Evolutionary conservation across 2,113 vertebrate species (phyloP).

Genomic region (Todiramphus chloris): DNA sequence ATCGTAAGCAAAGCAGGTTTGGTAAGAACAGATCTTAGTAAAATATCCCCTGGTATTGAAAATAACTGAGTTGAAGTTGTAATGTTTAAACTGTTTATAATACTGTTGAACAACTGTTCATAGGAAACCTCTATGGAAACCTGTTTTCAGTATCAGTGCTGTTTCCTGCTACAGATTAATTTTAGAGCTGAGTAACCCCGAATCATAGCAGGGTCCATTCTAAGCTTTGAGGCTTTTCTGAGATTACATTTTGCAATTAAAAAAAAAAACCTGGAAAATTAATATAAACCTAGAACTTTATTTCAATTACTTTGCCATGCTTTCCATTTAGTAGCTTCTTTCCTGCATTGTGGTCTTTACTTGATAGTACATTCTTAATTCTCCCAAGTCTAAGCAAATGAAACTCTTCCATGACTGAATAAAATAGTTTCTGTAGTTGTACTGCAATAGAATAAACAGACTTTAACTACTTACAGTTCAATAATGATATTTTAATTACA

Average conservation of each 20-base stretch:
- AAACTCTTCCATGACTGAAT: background rate
- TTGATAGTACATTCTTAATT: background rate
- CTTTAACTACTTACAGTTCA: background rate
- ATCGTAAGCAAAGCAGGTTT: background rate
- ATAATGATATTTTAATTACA: background rate
- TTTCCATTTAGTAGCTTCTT: background rate
- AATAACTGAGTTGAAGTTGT: background rate
- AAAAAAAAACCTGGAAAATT: background rate
- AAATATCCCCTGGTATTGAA: background rate
- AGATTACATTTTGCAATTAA: background rate
- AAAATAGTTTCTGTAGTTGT: background rate
- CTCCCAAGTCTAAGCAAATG: background rate
- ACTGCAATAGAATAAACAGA: background rate
- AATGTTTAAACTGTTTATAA: slow-evolving; percentile 11
- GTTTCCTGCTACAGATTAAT: background rate
- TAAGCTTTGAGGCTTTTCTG: background rate
- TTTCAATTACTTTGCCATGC: background rate
- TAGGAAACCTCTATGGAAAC: background rate
- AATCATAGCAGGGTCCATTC: background rate
- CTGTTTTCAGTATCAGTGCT: background rate
- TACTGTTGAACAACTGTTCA: background rate
- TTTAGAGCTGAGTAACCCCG: background rate
- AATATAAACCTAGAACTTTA: background rate
- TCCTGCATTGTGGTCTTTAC: background rate
- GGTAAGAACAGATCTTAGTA: slow-evolving; percentile 41